Evolutionary conservation across 2,113 vertebrate genomes (phyloP).

Genomic region (Meriones unguiculatus): DNA sequence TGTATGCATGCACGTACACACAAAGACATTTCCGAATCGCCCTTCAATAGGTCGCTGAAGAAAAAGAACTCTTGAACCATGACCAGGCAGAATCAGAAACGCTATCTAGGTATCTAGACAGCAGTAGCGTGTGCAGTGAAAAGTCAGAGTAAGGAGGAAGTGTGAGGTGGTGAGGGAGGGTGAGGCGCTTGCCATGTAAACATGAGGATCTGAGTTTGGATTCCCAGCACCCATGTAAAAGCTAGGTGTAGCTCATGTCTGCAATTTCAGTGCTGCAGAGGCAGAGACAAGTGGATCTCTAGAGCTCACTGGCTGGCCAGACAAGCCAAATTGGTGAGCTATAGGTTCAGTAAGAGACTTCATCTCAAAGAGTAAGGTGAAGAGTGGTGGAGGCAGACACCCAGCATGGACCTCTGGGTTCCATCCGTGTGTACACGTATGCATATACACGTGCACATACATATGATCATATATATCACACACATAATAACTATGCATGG

Average conservation of each 20-base stretch:
- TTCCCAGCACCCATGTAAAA: not conserved
- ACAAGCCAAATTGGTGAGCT: not conserved
- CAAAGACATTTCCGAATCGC: not conserved
- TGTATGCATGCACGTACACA: not conserved
- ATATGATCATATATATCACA: not conserved
- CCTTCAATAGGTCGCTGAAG: not conserved
- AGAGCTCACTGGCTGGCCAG: not conserved
- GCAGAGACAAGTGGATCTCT: not conserved
- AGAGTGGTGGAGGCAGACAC: not conserved
- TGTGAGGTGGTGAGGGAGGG: no score
- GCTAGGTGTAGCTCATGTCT: not conserved
- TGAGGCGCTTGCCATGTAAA: not conserved
- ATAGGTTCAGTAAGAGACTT: not conserved
- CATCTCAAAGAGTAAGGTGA: not conserved
- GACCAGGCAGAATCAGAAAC: not conserved
- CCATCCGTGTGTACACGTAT: no score
- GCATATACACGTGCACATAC: not conserved
- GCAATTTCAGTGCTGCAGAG: not conserved
- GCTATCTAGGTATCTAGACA: not conserved
- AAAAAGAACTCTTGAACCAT: constrained; percentile 13
- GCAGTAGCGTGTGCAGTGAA: not conserved
- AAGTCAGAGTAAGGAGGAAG: constrained; percentile 4
- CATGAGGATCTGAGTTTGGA: rapidly evolving
- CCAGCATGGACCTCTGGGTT: not conserved
- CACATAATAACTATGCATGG: not conserved